A percentile compares a stretch with the other conserved stretches of the same genome.
Evolutionary conservation across 1,140 invertebrate species (phyloP).

Genomic region (Zaprionus davidi): DNA sequence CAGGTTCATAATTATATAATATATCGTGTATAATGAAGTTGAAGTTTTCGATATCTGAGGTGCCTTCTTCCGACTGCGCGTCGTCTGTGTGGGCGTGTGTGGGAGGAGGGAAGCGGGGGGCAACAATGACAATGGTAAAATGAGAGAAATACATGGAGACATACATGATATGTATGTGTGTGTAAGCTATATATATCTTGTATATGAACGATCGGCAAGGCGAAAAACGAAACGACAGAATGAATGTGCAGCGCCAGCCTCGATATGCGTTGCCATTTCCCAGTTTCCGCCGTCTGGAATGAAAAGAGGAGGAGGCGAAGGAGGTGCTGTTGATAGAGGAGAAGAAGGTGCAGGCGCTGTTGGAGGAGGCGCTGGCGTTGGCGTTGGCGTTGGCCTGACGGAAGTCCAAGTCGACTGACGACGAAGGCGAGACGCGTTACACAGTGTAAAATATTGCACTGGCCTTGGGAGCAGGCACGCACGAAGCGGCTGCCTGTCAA

Average conservation of each 20-base stretch:
- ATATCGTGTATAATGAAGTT: conserved; percentile 34
- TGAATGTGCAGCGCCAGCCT: conserved; percentile 58
- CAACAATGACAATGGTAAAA: conserved; percentile 43
- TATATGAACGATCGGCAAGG: conserved; percentile 33
- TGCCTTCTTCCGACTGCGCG: conserved; percentile 28
- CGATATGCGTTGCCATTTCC: conserved; percentile 41
- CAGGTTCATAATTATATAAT: conserved; percentile 30
- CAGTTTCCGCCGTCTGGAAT: conserved; percentile 14
- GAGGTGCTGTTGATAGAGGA: background rate
- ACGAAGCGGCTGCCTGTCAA: conserved; percentile 71
- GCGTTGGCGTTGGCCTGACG: conserved; percentile 50
- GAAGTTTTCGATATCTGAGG: conserved; percentile 38
- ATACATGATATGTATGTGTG: background rate
- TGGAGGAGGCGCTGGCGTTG: conserved; percentile 12
- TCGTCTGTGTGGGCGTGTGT: conserved; percentile 36
- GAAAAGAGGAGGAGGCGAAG: background rate
- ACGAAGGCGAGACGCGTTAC: conserved; percentile 41
- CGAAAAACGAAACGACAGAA: conserved; percentile 55
- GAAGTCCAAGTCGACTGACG: conserved; percentile 60
- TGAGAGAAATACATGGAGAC: background rate
- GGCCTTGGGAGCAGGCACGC: conserved; percentile 78
- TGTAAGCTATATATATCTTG: background rate
- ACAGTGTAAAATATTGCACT: conserved; percentile 76
- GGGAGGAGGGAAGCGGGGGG: conserved; percentile 4
- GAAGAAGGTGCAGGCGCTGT: background rate